Evolutionary conservation across 2,797 vertebrate species (phyloP).

Genomic region (Gymnoscopelus microlampas): DNA sequence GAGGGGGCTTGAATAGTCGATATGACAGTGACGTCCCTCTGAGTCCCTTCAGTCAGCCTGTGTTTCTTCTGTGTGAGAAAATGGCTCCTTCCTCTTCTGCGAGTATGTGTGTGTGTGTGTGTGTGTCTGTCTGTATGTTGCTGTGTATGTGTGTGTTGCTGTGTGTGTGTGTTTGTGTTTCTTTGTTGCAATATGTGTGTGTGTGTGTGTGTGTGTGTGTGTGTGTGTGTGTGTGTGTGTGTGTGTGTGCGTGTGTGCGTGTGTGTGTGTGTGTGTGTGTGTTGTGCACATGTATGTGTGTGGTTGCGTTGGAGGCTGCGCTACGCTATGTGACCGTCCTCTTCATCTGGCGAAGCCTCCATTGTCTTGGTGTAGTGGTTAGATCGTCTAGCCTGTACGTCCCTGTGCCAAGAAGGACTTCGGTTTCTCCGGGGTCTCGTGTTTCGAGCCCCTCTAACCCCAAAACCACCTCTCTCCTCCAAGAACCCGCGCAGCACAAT

Average conservation of each 20-base stretch:
- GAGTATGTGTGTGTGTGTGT: neutral
- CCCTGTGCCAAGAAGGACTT: constrained; percentile 72
- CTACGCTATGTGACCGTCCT: constrained; percentile 46
- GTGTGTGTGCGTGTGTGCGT: neutral
- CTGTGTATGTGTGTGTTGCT: neutral
- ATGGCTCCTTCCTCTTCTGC: constrained; percentile 43
- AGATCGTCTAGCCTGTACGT: constrained; percentile 33
- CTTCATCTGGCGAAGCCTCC: constrained; percentile 47
- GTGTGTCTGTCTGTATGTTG: neutral
- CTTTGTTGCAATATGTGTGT: too few relatives aligned
- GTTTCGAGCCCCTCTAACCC: constrained; percentile 53
- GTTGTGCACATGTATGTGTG: neutral
- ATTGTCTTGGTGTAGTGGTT: constrained; percentile 46
- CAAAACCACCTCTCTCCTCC: constrained; percentile 54
- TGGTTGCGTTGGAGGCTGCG: constrained; percentile 24
- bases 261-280: constrained; percentile 23
- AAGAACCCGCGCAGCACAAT: constrained; percentile 31
- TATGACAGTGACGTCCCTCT: constrained; percentile 32
- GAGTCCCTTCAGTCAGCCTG: constrained; percentile 39
- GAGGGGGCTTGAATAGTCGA: constrained; percentile 28
- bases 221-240: neutral
- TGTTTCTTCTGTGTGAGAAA: constrained; percentile 47
- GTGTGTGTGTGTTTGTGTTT: neutral
- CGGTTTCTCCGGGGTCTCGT: constrained; percentile 58
- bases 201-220: neutral